A percentile compares a stretch with the other conserved stretches of the same genome.
phyloP scores from a whole-genome alignment of 35 echinoderm and acorn worm genomes.

The Eucidaris tribuloides region DNA sequence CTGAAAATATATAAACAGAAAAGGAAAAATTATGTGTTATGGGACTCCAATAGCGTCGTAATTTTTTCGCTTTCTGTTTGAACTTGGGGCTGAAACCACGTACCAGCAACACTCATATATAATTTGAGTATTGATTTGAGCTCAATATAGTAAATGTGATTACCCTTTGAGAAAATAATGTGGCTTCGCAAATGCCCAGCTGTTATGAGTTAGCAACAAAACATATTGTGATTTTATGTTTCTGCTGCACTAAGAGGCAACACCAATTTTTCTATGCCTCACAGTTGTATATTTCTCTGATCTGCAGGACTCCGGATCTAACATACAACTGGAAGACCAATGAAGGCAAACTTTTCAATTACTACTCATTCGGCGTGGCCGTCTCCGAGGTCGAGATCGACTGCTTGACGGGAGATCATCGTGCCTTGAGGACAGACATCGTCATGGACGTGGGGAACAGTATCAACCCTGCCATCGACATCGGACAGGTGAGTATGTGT shows the following conservation, averaged over 20 bases:
- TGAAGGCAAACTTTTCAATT: conserved; percentile 44
- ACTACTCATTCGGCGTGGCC: conserved; percentile 50
- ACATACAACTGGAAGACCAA: conserved; percentile 53
- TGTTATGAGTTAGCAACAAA: background rate
- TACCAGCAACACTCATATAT: too few relatives aligned
- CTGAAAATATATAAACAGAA: background rate
- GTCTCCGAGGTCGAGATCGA: conserved; percentile 85
- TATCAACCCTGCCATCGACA: conserved; percentile 89
- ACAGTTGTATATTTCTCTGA: too few relatives aligned
- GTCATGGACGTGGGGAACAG: conserved; percentile 95
- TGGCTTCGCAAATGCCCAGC: background rate
- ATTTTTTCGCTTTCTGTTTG: background rate
- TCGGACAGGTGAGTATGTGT: conserved; percentile 92
- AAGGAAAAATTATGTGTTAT: background rate
- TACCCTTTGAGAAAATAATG: too few relatives aligned
- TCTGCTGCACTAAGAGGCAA: too few relatives aligned
- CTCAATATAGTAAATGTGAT: background rate
- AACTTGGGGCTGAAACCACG: too few relatives aligned
- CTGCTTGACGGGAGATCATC: conserved; percentile 85
- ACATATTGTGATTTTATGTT: background rate
- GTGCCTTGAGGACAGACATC: conserved; percentile 68
- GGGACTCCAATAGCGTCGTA: background rate
- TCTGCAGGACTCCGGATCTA: conserved; percentile 65
- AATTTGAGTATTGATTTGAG: too few relatives aligned
- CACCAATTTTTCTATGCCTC: too few relatives aligned